Percentiles rank a stretch among this genome's conserved stretches.
Evolutionary conservation across 2,113 vertebrate species (phyloP).

Genomic region (Leptobrachium ailaonicum): DNA sequence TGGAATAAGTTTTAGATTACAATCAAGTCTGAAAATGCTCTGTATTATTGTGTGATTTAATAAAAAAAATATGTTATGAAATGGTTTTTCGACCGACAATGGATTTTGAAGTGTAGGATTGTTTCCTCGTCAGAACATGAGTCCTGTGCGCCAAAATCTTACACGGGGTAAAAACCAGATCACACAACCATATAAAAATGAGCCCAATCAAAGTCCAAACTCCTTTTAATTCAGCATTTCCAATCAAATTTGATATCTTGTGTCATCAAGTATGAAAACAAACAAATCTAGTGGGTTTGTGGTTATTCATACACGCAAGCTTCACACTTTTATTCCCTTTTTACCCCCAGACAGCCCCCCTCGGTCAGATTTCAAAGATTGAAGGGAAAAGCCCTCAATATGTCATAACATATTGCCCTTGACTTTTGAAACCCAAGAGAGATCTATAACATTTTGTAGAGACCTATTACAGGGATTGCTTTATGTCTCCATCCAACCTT

Average conservation of each 20-base stretch:
- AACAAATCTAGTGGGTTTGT: background rate
- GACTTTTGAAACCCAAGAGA: slow-evolving; percentile 87
- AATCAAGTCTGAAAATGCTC: too few relatives aligned
- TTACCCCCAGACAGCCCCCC: background rate
- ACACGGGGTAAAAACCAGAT: too few relatives aligned
- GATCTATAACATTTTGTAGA: slow-evolving; percentile 92
- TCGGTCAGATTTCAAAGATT: slow-evolving; percentile 26
- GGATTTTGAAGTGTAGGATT: too few relatives aligned
- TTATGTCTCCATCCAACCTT: slow-evolving; percentile 94
- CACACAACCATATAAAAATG: too few relatives aligned
- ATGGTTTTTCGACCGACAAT: too few relatives aligned
- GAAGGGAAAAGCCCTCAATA: slow-evolving; percentile 45
- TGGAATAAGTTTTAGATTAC: too few relatives aligned
- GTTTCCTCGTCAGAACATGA: too few relatives aligned
- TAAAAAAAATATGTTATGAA: too few relatives aligned
- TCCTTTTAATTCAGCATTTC: background rate
- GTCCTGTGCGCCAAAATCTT: too few relatives aligned
- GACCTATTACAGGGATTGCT: slow-evolving; percentile 93
- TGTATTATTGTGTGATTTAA: too few relatives aligned
- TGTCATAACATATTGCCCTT: slow-evolving; percentile 79
- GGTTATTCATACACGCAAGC: slow-evolving; percentile 15
- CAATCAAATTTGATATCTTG: background rate
- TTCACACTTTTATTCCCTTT: background rate
- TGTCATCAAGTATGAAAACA: background rate
- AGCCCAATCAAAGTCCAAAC: too few relatives aligned